Conservation (phyloP, 2,888 invertebrate species). For the Eudemis profundana region DNA sequence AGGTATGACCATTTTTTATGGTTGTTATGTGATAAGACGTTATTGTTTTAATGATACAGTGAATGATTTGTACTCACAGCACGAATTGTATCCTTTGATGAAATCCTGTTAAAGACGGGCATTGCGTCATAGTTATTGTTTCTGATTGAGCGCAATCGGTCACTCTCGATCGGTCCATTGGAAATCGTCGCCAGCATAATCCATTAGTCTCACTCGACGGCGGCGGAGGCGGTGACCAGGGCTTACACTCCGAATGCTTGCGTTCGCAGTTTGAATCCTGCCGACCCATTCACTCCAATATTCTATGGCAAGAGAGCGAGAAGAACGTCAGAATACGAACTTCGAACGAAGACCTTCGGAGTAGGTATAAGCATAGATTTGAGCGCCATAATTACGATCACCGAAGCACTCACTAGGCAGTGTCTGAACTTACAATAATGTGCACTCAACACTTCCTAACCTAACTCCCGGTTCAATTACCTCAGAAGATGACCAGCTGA, state of each 20-base stretch:
- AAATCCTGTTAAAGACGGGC: background rate
- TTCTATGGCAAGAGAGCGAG: no score
- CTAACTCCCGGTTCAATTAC: background rate
- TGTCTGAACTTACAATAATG: background rate
- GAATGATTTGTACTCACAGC: background rate
- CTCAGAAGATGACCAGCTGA: background rate
- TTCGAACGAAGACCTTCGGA: no score
- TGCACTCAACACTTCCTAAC: background rate
- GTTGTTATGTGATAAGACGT: background rate
- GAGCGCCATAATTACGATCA: conserved; percentile 21
- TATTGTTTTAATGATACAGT: background rate
- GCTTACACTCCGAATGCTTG: background rate
- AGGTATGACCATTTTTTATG: no score
- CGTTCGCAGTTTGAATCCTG: no score
- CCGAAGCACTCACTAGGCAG: background rate
- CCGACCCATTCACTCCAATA: no score
- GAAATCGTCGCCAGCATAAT: conserved; percentile 67
- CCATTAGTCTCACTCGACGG: conserved; percentile 62
- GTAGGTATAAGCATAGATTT: background rate
- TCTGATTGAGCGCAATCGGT: conserved; percentile 64
- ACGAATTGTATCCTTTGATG: background rate
- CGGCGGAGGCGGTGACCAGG: conserved; percentile 26
- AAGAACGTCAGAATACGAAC: no score
- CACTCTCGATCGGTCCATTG: conserved; percentile 62
- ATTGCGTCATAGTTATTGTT: conserved; percentile 56